These are phyloP conservation scores for Nansenia antarctica DNA, from an alignment of 2,113 vertebrate genomes.

Conservation along the genomic window DNA sequence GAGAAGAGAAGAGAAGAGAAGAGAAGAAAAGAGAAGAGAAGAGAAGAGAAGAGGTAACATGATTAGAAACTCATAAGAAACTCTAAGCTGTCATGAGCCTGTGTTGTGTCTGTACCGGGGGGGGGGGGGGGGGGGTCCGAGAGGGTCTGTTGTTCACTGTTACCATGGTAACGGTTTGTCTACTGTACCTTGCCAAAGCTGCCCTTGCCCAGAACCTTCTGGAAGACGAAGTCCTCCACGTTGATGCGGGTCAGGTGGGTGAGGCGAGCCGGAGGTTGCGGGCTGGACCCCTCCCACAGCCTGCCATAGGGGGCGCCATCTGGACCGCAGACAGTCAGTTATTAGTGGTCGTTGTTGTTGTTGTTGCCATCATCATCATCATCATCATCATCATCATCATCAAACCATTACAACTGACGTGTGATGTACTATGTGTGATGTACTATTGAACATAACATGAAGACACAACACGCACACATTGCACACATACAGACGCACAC, in stretches of 20 bases:
- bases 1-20: background rate
- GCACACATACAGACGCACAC: too few species aligned
- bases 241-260: conserved; percentile 75
- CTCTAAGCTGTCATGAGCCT: background rate
- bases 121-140: too few species aligned
- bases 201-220: conserved; percentile 96
- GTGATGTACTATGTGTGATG: too few species aligned
- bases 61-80: background rate
- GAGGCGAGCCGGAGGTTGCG: conserved; percentile 55
- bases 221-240: conserved; percentile 87
- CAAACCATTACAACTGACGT: background rate
- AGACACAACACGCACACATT: background rate
- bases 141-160: background rate
- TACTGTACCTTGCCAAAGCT: conserved; percentile 93
- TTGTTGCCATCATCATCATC: background rate
- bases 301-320: conserved; percentile 78
- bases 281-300: conserved; percentile 83
- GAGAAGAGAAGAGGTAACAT: background rate
- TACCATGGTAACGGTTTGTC: background rate
- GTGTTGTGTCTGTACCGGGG: background rate
- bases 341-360: too few species aligned
- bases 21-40: background rate
- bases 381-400: background rate
- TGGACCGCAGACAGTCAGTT: conserved; percentile 25
- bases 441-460: background rate